These are phyloP conservation scores for Scleropages formosus DNA, from an alignment of 2,797 vertebrate species.

Conservation along the genomic window DNA sequence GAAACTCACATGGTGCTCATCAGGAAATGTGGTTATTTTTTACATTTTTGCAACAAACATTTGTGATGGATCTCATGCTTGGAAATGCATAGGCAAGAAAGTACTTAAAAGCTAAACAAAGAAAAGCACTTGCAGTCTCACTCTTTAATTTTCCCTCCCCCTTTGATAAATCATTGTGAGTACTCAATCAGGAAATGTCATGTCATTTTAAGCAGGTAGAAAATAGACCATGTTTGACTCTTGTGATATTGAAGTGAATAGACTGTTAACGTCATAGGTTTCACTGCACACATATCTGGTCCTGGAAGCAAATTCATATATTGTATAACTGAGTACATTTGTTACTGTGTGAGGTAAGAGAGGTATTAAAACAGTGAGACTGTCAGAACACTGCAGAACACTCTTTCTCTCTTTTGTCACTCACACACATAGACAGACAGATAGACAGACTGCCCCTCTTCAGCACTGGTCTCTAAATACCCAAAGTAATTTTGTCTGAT, in stretches of 20 bases:
- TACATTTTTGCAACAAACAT: conserved; percentile 23
- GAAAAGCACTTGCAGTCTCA: conserved; percentile 54
- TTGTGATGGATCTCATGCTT: conserved; percentile 18
- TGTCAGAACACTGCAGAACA: conserved; percentile 48
- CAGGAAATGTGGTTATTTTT: conserved; percentile 33
- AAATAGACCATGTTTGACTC: conserved; percentile 39
- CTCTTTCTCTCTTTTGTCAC: conserved; percentile 53
- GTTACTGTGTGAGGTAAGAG: conserved; percentile 26
- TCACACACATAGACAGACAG: conserved; percentile 32
- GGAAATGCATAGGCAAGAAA: conserved; percentile 35
- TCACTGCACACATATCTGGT: conserved; percentile 55
- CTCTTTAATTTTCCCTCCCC: conserved; percentile 51
- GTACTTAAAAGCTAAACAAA: conserved; percentile 44
- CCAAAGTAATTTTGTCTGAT: conserved; percentile 43
- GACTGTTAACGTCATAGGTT: conserved; percentile 66
- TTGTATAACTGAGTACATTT: conserved; percentile 47
- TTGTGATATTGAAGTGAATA: conserved; percentile 58
- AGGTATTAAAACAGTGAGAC: conserved; percentile 55
- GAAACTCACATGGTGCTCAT: conserved; percentile 71
- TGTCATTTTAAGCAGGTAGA: conserved; percentile 55
- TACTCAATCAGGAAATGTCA: conserved; percentile 60
- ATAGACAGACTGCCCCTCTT: conserved; percentile 53
- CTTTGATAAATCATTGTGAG: conserved; percentile 49
- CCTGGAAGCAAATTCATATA: conserved; percentile 53
- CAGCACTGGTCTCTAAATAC: conserved; percentile 46